Conservation (phyloP, 1,140 invertebrate genomes). For the Bombus confusus region DNA sequence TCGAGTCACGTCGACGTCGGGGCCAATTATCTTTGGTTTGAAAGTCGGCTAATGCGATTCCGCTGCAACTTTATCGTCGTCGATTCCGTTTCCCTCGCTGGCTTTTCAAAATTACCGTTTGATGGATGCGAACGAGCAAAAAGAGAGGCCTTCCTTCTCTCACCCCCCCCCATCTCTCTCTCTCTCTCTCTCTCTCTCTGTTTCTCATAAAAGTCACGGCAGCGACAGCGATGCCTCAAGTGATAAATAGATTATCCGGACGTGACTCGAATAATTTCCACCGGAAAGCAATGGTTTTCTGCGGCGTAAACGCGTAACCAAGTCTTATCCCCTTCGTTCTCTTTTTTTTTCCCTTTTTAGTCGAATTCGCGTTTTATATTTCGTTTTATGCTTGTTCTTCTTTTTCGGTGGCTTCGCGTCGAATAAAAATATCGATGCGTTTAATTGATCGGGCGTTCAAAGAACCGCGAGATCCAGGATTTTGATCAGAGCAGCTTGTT, state of each 20-base stretch:
- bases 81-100: neutral
- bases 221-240: constrained; percentile 36
- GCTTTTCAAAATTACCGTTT: constrained; percentile 28
- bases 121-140: constrained; percentile 9
- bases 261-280: constrained; percentile 46
- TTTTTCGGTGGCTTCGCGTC: neutral
- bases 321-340: neutral
- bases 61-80: constrained; percentile 22
- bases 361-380: neutral
- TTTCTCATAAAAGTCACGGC: constrained; percentile 41
- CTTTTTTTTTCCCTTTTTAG: neutral
- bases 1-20: neutral
- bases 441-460: neutral
- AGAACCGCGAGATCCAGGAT: neutral
- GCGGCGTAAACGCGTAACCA: neutral
- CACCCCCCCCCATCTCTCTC: neutral
- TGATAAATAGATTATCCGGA: constrained; percentile 50
- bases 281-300: neutral
- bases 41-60: constrained; percentile 24
- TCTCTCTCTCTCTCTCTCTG: neutral
- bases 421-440: neutral
- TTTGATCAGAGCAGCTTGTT: neutral
- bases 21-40: constrained; percentile 26
- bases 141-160: no score
- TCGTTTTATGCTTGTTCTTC: neutral